Percentiles rank a stretch among this genome's conserved stretches.
Conservation (phyloP, 2,888 invertebrate species). For the Tupiocoris notatus region DNA sequence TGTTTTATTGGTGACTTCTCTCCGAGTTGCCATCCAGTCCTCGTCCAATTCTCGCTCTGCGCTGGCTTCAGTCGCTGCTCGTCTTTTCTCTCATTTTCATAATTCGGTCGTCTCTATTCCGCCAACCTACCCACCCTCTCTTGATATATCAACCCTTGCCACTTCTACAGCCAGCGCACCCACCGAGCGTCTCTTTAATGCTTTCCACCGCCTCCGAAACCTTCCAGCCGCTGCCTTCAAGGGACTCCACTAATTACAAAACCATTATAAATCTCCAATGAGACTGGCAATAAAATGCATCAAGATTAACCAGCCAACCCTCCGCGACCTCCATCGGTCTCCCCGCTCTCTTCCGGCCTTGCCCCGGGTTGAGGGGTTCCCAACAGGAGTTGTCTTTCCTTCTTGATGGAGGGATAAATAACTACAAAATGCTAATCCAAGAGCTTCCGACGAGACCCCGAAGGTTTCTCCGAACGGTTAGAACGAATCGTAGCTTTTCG, state of each 20-base stretch:
- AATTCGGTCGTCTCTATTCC: constrained; percentile 49
- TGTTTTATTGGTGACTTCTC: constrained; percentile 40
- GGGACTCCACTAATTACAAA: constrained; percentile 47
- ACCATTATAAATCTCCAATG: constrained; percentile 49
- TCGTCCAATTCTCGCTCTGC: constrained; percentile 8
- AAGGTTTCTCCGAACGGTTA: no score
- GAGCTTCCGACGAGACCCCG: not conserved
- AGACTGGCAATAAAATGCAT: constrained; percentile 48
- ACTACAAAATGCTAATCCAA: constrained; percentile 45
- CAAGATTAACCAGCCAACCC: constrained; percentile 45
- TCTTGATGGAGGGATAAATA: constrained; percentile 45
- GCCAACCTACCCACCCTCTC: constrained; percentile 37
- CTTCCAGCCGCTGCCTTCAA: constrained; percentile 11
- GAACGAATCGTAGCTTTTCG: not conserved
- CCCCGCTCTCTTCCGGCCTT: constrained; percentile 23
- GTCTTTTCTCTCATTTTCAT: constrained; percentile 47
- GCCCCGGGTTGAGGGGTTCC: not conserved
- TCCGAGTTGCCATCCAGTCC: not conserved
- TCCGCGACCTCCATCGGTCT: not conserved
- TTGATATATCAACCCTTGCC: constrained; percentile 39
- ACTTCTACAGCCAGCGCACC: constrained; percentile 2
- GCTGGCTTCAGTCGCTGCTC: constrained; percentile 29
- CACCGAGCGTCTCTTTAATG: constrained; percentile 42
- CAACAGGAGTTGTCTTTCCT: constrained; percentile 34
- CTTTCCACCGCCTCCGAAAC: constrained; percentile 23